Evolutionary conservation across 1,140 invertebrate genomes (phyloP).

Genomic region (Geopemphigus sp.): DNA sequence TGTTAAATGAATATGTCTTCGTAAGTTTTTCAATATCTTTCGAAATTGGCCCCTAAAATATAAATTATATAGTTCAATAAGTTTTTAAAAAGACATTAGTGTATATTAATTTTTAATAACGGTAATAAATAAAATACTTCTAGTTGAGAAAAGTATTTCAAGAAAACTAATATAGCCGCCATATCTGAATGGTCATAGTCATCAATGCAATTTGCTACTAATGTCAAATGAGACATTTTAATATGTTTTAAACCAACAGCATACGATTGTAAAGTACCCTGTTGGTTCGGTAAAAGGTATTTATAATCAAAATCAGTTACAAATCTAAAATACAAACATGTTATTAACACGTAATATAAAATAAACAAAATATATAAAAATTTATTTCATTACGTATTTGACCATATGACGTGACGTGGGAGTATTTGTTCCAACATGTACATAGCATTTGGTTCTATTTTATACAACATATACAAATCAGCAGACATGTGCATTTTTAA

Average conservation of each 20-base stretch:
- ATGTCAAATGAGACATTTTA: slow-evolving; percentile 74
- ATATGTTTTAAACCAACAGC: slow-evolving; percentile 76
- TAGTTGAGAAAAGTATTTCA: slow-evolving; percentile 82
- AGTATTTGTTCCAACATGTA: slow-evolving; percentile 62
- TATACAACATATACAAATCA: slow-evolving; percentile 64
- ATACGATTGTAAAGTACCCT: slow-evolving; percentile 57
- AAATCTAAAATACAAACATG: slow-evolving; percentile 55
- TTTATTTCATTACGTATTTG: not conserved
- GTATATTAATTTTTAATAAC: not conserved
- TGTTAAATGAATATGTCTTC: slow-evolving; percentile 73
- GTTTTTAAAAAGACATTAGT: not conserved
- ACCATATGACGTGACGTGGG: slow-evolving; percentile 44
- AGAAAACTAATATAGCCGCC: slow-evolving; percentile 71
- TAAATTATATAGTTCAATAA: slow-evolving; percentile 48
- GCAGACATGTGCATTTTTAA: slow-evolving; percentile 71
- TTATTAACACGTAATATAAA: not conserved
- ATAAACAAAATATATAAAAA: too few relatives aligned
- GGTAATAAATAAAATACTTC: slow-evolving; percentile 61
- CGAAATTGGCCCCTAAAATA: slow-evolving; percentile 79
- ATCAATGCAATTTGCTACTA: slow-evolving; percentile 65
- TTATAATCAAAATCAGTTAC: slow-evolving; percentile 59
- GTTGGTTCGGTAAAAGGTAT: slow-evolving; percentile 53
- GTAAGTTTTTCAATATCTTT: slow-evolving; percentile 78
- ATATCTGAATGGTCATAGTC: slow-evolving; percentile 66
- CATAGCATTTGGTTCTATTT: slow-evolving; percentile 57